These are phyloP conservation scores for Sebastes hubbsi DNA, from an alignment of 2,797 vertebrate genomes.

Conservation along the genomic window DNA sequence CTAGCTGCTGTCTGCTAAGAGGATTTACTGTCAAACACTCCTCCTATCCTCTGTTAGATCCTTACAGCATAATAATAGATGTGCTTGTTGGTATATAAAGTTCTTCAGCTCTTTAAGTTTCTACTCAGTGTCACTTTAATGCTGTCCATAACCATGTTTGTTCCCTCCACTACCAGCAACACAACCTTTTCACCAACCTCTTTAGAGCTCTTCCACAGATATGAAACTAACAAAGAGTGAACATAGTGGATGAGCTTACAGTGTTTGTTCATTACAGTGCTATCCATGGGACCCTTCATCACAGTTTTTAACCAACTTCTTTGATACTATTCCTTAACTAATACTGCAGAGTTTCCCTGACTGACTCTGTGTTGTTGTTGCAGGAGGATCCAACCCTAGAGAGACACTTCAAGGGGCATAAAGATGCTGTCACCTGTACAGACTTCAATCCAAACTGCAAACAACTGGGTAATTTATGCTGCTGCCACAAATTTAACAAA, in stretches of 20 bases:
- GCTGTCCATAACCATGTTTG: neutral
- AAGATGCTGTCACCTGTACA: constrained; percentile 78
- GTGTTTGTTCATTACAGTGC: neutral
- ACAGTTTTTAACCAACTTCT: neutral
- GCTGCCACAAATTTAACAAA: neutral
- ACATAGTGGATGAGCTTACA: neutral
- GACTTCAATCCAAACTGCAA: constrained; percentile 83
- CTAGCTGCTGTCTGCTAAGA: constrained; percentile 51
- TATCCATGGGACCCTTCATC: neutral
- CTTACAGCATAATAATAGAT: neutral
- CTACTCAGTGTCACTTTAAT: neutral
- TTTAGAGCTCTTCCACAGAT: neutral
- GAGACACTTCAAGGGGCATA: constrained; percentile 82
- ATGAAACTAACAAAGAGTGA: neutral
- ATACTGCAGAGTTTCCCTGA: neutral
- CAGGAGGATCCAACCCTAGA: constrained; percentile 84
- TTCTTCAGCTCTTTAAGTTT: neutral
- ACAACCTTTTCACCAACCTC: neutral
- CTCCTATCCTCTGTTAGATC: neutral
- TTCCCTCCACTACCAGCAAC: neutral
- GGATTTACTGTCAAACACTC: constrained; percentile 56
- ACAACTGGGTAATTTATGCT: constrained; percentile 76
- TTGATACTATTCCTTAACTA: neutral
- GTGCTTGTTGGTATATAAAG: too few species aligned
- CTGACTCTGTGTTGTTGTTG: neutral